phyloP scores from a whole-genome alignment of 2,113 vertebrate species.

The Macroglossus sobrinus region DNA sequence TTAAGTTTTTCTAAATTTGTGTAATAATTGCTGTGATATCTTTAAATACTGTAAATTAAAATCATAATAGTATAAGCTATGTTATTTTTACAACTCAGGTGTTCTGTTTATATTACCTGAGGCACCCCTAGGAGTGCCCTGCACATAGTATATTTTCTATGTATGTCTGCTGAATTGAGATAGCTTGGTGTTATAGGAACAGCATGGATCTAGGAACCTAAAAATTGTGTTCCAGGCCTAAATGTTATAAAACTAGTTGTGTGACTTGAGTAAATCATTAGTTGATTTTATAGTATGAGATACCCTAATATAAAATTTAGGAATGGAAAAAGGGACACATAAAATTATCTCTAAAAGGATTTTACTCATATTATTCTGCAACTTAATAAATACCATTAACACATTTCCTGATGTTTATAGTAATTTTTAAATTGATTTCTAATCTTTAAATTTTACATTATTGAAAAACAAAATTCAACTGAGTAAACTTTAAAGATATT shows the following conservation, averaged over 20 bases:
- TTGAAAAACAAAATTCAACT: not conserved
- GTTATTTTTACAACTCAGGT: not conserved
- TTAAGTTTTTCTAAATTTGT: not conserved
- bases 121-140: not conserved
- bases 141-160: not conserved
- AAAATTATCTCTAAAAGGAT: not conserved
- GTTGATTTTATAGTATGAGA: not conserved
- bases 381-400: not conserved
- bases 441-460: not conserved
- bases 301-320: not conserved
- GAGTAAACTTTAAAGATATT: not conserved
- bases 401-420: not conserved
- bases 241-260: not conserved
- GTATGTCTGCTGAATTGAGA: not conserved
- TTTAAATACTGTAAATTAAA: not conserved
- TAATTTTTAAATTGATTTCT: not conserved
- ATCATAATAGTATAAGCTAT: not conserved
- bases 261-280: not conserved
- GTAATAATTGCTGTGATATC: not conserved
- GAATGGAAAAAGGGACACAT: not conserved
- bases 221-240: not conserved
- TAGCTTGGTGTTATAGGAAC: not conserved
- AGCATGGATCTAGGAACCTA: not conserved
- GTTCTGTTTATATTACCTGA: not conserved
- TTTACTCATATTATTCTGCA: not conserved